Conservation (phyloP, 2,797 vertebrate genomes). For the Diglossa cyanea region DNA sequence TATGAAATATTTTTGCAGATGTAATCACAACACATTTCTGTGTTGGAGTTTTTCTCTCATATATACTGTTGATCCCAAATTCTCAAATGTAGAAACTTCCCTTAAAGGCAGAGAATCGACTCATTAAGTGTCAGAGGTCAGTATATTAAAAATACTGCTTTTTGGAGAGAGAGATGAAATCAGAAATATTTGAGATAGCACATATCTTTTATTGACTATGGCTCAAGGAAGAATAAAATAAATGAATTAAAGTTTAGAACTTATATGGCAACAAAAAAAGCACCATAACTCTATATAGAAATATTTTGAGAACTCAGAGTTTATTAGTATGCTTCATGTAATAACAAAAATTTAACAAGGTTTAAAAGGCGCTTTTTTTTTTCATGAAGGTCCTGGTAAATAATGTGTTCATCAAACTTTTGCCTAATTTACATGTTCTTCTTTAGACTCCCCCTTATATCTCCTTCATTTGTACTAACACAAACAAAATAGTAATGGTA, state of each 20-base stretch:
- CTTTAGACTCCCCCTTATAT: not conserved
- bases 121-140: not conserved
- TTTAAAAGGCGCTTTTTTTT: not conserved
- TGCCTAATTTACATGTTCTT: not conserved
- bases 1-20: not conserved
- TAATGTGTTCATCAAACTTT: not conserved
- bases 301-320: not conserved
- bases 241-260: not conserved
- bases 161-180: not conserved
- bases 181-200: not conserved
- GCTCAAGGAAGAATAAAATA: not conserved
- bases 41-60: not conserved
- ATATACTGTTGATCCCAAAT: not conserved
- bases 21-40: not conserved
- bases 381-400: not conserved
- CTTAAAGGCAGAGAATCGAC: not conserved
- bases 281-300: not conserved
- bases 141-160: not conserved
- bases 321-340: not conserved
- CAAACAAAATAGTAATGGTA: not conserved
- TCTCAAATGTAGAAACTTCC: not conserved
- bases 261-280: not conserved
- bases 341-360: not conserved
- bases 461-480: not conserved
- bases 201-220: not conserved